Evolutionary conservation across 2,113 vertebrate species (phyloP).

Genomic region (Gambusia affinis): DNA sequence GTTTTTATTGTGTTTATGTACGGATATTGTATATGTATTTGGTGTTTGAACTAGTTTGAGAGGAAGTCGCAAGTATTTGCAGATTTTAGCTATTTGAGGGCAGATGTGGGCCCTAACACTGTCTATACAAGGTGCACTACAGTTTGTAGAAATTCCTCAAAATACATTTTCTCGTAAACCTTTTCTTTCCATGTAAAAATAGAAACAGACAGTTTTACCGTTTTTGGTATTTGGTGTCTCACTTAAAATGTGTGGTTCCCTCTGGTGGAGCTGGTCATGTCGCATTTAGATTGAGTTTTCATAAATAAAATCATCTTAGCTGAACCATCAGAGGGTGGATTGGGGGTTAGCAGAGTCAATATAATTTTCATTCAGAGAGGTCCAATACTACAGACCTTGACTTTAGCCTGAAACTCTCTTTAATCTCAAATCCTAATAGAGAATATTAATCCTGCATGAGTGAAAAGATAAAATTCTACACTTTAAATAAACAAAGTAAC

Average conservation of each 20-base stretch:
- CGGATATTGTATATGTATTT: no score
- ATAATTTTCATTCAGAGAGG: background rate
- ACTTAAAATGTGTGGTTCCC: no score
- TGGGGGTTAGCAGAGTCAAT: background rate
- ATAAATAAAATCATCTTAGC: background rate
- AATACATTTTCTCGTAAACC: no score
- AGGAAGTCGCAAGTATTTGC: no score
- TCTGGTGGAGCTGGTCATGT: background rate
- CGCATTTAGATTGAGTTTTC: background rate
- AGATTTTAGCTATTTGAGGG: no score
- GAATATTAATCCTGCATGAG: background rate
- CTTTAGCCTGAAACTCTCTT: background rate
- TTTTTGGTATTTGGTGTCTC: background rate
- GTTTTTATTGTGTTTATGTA: no score
- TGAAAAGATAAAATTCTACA: background rate
- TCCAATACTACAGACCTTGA: background rate
- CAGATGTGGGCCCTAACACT: no score
- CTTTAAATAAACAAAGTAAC: background rate
- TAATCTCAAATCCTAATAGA: background rate
- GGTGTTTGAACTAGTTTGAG: no score
- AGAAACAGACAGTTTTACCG: background rate
- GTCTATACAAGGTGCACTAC: no score
- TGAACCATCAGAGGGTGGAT: background rate
- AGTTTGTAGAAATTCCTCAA: no score
- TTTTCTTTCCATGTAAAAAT: no score